These are phyloP conservation scores for Todiramphus chloris DNA, from an alignment of 2,113 vertebrate genomes.

Conservation along the genomic window DNA sequence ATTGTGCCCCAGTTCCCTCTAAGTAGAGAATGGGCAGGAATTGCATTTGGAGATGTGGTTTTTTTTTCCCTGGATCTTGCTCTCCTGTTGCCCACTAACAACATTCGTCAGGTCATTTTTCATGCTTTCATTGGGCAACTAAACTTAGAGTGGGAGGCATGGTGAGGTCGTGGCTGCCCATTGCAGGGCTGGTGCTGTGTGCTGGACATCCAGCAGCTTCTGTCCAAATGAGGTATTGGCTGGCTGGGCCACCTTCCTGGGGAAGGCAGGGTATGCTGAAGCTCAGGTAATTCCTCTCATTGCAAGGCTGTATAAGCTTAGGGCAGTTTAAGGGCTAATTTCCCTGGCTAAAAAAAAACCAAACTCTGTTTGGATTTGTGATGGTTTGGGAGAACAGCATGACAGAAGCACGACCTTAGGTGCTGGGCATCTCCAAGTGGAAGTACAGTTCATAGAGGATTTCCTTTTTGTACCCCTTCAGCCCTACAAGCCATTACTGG, in stretches of 20 bases:
- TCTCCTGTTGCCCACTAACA: background rate
- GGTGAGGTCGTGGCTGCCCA: background rate
- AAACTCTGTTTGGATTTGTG: background rate
- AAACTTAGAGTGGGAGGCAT: background rate
- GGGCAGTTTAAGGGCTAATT: background rate
- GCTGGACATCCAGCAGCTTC: background rate
- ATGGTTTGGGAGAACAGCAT: background rate
- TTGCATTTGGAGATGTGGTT: background rate
- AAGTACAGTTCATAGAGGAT: background rate
- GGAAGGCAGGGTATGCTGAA: background rate
- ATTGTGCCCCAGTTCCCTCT: background rate
- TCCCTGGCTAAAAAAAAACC: background rate
- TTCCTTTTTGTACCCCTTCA: background rate
- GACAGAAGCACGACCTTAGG: background rate
- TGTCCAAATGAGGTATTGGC: background rate
- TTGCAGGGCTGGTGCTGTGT: fast-evolving
- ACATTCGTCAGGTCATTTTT: background rate
- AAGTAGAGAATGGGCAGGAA: background rate
- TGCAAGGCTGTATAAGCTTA: background rate
- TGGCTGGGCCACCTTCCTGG: background rate
- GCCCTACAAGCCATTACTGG: background rate
- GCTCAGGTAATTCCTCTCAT: background rate
- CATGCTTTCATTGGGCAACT: background rate
- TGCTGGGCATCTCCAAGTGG: background rate
- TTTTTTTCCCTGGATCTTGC: background rate